Base-by-base conservation (phyloP, 2,888 invertebrate genomes). In the Cataglyphis cursor region DNA sequence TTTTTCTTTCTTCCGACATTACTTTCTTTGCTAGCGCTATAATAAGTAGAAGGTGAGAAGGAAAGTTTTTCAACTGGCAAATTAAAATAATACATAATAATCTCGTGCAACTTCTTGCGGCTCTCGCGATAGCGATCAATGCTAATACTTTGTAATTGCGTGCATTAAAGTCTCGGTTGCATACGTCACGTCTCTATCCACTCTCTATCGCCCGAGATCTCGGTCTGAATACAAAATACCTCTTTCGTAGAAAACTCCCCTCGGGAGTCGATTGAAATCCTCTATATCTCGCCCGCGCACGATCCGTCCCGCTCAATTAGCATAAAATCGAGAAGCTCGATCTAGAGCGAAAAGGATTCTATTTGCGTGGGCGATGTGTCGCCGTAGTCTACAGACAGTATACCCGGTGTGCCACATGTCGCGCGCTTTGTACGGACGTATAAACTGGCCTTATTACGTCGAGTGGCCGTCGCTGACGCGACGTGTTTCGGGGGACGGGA, bases 91-190 rank as follows among this genome's bases (percentile, higher is more conserved):
- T 18, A 24, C 18, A 2, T 65, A 51, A 51, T 51, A 54, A 76
- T 66, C 35, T 28, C 38, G 28, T 15, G 44, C 66, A n/a, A 41
- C 51, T 51, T 54, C n/a, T 62, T 2, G 10, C 61, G 18, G 18
- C 8, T 41, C 24, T 35, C 38, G 75, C 64, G 74, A 62, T 54
- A 66, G n/a, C 72, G 59, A 59, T 70, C 78, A 41, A 70, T 72
- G 31, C 35, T 76, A 68, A 57, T 44, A 15, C 28, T 41, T 44
- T 21, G 21, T 59, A 59, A 70, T 78, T 78, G 57, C 72, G 41
- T 59, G 78, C 57, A n/a, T 78, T 78, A 21, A 78, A 78, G 70
- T 78, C 72, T 78, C 78, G 66, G 41, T 61, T 61, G 65, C 48
- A 31, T 48, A 65, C 64, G 48, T 65, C 31, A 65, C 38, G 38